Conservation (phyloP, 2,888 invertebrate species). For the Tinea trinotella region DNA sequence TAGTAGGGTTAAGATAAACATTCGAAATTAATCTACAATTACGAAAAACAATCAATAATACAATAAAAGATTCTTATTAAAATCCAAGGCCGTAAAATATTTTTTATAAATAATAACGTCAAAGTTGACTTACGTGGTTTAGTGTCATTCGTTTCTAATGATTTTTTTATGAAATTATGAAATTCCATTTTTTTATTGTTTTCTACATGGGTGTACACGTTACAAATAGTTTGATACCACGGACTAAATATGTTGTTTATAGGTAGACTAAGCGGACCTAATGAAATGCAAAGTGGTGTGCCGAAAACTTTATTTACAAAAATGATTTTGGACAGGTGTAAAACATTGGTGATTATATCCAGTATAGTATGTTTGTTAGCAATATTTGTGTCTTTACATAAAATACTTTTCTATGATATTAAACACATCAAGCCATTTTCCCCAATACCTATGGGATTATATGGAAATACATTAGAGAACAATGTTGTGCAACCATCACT, state of each 20-base stretch:
- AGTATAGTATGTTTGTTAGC: slow-evolving; percentile 57
- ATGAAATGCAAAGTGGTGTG: slow-evolving; percentile 36
- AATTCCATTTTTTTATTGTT: slow-evolving; percentile 40
- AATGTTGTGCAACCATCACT: slow-evolving; percentile 35
- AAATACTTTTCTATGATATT: slow-evolving; percentile 48
- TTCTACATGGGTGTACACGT: not conserved
- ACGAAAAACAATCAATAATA: too few relatives aligned
- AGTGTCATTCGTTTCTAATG: slow-evolving; percentile 47
- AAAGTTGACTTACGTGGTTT: slow-evolving; percentile 43
- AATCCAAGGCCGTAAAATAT: not conserved
- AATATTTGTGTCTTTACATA: slow-evolving; percentile 53
- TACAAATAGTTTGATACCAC: not conserved
- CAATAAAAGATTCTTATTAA: too few relatives aligned
- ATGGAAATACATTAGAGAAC: slow-evolving; percentile 52
- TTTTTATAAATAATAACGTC: not conserved
- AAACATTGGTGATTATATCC: slow-evolving; percentile 56
- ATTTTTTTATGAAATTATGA: slow-evolving; percentile 47
- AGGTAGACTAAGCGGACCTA: slow-evolving; percentile 44
- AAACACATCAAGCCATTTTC: slow-evolving; percentile 54
- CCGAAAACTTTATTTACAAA: slow-evolving; percentile 35
- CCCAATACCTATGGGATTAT: slow-evolving; percentile 54
- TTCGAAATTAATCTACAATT: too few relatives aligned
- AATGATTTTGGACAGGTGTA: slow-evolving; percentile 58
- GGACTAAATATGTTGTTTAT: slow-evolving; percentile 49
- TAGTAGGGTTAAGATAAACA: too few relatives aligned